phyloP scores from a whole-genome alignment of 2,888 invertebrate genomes.

The Syrphus vitripennis region DNA sequence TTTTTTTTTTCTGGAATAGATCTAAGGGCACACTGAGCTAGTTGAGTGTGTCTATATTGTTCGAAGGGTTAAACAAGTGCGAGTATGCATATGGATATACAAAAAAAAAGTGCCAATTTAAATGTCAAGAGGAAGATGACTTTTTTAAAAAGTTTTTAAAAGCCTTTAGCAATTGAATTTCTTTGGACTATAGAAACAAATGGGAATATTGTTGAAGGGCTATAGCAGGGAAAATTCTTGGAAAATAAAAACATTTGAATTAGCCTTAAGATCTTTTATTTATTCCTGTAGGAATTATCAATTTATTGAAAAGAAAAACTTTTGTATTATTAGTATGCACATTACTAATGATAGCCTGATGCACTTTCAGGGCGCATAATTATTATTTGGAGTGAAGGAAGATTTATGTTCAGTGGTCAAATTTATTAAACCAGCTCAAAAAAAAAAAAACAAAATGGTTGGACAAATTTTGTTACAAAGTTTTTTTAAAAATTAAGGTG shows the following conservation, averaged over 20 bases:
- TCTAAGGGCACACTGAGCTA: slow-evolving; percentile 28
- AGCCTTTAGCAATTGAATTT: not conserved
- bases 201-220: not conserved
- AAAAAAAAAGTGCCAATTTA: slow-evolving; percentile 26
- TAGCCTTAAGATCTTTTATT: too few relatives aligned
- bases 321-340: too few relatives aligned
- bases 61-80: not conserved
- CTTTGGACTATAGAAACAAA: not conserved
- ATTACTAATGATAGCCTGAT: too few relatives aligned
- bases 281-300: too few relatives aligned
- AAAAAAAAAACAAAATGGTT: too few relatives aligned
- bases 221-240: not conserved
- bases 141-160: slow-evolving; percentile 15
- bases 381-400: too few relatives aligned
- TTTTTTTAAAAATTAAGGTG: too few relatives aligned
- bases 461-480: too few relatives aligned
- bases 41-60: slow-evolving; percentile 6
- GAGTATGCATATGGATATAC: not conserved
- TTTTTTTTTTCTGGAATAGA: slow-evolving; percentile 7
- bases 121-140: slow-evolving; percentile 43
- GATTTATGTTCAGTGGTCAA: too few relatives aligned
- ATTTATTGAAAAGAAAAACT: too few relatives aligned
- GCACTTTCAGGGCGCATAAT: too few relatives aligned
- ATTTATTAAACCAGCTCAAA: too few relatives aligned
- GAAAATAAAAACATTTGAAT: not conserved